Evolutionary conservation across 2,888 invertebrate genomes (phyloP).

Genomic region (Theristus sp.): DNA sequence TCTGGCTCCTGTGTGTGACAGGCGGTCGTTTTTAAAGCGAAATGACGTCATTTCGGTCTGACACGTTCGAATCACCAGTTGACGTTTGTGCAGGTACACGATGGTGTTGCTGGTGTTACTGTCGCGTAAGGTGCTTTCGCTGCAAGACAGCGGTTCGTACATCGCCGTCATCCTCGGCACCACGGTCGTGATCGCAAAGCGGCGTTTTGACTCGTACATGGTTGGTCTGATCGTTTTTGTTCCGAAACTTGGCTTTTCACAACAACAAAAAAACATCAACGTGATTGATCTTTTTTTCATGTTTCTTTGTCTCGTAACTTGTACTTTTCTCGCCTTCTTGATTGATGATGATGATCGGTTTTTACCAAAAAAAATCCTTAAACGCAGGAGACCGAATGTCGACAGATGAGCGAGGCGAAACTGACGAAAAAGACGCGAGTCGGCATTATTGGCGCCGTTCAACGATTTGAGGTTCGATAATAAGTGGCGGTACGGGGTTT

Average conservation of each 20-base stretch:
- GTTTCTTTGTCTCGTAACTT: too few species aligned
- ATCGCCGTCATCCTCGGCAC: slow-evolving; percentile 69
- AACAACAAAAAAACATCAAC: too few species aligned
- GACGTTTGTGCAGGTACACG: slow-evolving; percentile 56
- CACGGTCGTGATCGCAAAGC: slow-evolving; percentile 63
- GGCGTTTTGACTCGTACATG: slow-evolving; percentile 78
- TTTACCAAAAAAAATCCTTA: too few species aligned
- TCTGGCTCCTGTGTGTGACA: too few species aligned
- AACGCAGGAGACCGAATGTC: slow-evolving; percentile 14
- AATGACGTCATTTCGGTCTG: too few species aligned
- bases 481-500: neutral
- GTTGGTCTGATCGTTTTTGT: slow-evolving; percentile 21
- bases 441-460: slow-evolving; percentile 20
- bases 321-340: too few species aligned
- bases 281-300: too few species aligned
- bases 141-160: slow-evolving; percentile 65
- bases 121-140: slow-evolving; percentile 76
- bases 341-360: too few species aligned
- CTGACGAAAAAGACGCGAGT: slow-evolving; percentile 17
- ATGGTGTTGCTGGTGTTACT: slow-evolving; percentile 77
- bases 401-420: slow-evolving; percentile 12
- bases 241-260: neutral
- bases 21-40: too few species aligned
- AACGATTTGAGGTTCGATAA: slow-evolving; percentile 11
- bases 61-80: too few species aligned